Conservation (phyloP, 2,113 vertebrate species). For the Bubo blakistoni region DNA sequence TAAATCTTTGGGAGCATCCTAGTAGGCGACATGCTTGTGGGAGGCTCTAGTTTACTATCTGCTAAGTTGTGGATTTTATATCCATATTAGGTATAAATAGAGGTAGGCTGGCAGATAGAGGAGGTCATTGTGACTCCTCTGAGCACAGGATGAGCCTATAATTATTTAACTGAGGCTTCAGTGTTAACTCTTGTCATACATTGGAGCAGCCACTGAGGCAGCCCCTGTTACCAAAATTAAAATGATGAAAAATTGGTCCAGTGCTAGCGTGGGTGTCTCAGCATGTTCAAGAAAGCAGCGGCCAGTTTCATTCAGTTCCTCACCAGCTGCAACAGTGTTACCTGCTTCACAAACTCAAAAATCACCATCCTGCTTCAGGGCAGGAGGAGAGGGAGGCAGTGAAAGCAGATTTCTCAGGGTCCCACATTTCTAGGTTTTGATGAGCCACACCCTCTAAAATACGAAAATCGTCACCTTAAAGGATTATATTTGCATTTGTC, state of each 20-base stretch:
- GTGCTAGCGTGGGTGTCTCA: neutral
- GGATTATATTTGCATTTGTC: neutral
- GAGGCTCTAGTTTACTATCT: constrained; percentile 37
- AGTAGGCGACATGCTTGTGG: neutral
- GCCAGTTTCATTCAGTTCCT: neutral
- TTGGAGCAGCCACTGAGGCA: neutral
- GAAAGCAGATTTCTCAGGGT: neutral
- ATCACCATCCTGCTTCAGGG: neutral
- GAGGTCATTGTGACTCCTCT: constrained; percentile 50
- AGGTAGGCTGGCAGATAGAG: constrained; percentile 46
- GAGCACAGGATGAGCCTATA: neutral
- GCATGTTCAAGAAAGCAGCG: neutral
- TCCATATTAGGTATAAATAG: constrained; percentile 60
- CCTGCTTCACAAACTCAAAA: neutral
- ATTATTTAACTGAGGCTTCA: neutral
- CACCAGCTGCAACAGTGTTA: neutral
- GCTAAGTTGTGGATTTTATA: constrained; percentile 16
- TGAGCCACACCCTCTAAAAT: neutral
- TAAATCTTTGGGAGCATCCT: neutral
- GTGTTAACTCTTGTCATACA: neutral
- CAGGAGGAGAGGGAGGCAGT: neutral
- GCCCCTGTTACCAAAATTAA: neutral
- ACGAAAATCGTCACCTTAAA: neutral
- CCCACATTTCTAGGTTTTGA: neutral
- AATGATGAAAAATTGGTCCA: too few relatives aligned